These are phyloP conservation scores for Colletes collaris DNA, from an alignment of 2,888 invertebrate species.

Conservation along the genomic window DNA sequence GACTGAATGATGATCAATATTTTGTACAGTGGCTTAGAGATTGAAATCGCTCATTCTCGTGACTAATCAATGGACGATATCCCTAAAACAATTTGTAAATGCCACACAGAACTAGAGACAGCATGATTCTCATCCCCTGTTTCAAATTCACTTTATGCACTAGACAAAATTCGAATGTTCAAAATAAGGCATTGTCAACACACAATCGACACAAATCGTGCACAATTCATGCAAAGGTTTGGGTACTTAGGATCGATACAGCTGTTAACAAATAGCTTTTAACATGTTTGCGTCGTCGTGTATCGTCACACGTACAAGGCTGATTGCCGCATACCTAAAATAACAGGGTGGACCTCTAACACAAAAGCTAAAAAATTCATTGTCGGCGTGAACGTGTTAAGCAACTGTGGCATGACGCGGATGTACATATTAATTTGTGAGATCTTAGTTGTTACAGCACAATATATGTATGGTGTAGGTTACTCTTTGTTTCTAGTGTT, in stretches of 20 bases:
- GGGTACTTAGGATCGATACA: slow-evolving; percentile 9
- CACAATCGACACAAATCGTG: background rate
- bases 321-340: background rate
- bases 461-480: slow-evolving; percentile 26
- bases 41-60: slow-evolving; percentile 27
- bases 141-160: background rate
- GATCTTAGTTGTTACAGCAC: slow-evolving; percentile 6
- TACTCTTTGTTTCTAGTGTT: background rate
- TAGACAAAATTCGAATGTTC: background rate
- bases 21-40: slow-evolving; percentile 50
- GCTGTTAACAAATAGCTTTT: slow-evolving; percentile 22
- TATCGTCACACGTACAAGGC: background rate
- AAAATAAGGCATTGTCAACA: slow-evolving; percentile 11
- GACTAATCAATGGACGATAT: slow-evolving; percentile 12
- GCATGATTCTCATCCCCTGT: slow-evolving; percentile 26
- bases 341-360: background rate
- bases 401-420: slow-evolving; percentile 1
- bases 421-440: slow-evolving; percentile 20
- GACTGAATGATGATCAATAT: slow-evolving; percentile 41
- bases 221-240: background rate
- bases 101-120: background rate
- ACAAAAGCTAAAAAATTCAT: background rate
- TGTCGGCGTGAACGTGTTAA: slow-evolving; percentile 7
- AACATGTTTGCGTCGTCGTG: background rate
- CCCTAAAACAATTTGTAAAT: background rate